phyloP scores from a whole-genome alignment of 30 jellyfish, hydroid and myxozoan genomes.

The Nemopilema nomurai region DNA sequence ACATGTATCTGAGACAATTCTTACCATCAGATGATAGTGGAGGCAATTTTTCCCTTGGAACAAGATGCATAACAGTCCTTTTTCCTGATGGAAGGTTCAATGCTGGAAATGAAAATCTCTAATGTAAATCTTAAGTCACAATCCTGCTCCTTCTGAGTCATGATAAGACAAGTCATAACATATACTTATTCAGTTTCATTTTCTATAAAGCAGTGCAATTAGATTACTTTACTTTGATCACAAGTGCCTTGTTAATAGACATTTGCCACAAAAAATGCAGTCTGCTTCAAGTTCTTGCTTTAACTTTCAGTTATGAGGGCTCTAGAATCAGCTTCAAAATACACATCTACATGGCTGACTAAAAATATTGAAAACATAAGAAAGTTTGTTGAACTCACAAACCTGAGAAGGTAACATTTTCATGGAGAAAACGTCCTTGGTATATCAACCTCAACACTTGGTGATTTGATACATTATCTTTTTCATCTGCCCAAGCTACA shows the following conservation, averaged over 20 bases:
- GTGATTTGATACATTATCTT: slow-evolving; percentile 64
- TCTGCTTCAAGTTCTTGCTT: no score
- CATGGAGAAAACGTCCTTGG: slow-evolving; percentile 90
- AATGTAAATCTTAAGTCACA: no score
- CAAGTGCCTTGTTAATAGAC: no score
- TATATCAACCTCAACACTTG: slow-evolving; percentile 81
- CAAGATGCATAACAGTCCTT: slow-evolving; percentile 87
- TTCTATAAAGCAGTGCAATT: no score
- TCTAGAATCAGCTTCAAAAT: neutral
- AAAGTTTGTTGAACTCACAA: neutral
- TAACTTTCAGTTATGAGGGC: no score
- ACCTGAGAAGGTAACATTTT: slow-evolving; percentile 89
- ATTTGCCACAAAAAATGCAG: no score
- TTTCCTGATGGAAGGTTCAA: slow-evolving; percentile 77
- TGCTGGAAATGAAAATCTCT: slow-evolving; percentile 58
- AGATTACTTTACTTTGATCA: no score
- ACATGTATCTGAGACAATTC: neutral
- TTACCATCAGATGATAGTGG: slow-evolving; percentile 82
- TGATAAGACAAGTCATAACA: no score
- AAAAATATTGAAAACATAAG: neutral
- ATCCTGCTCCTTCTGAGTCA: no score
- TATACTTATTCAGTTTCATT: no score
- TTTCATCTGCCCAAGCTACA: slow-evolving; percentile 89
- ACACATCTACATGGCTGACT: neutral
- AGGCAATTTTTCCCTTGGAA: slow-evolving; percentile 87